phyloP scores from a whole-genome alignment of 2,888 invertebrate genomes.

The Steinernema scapterisci region DNA sequence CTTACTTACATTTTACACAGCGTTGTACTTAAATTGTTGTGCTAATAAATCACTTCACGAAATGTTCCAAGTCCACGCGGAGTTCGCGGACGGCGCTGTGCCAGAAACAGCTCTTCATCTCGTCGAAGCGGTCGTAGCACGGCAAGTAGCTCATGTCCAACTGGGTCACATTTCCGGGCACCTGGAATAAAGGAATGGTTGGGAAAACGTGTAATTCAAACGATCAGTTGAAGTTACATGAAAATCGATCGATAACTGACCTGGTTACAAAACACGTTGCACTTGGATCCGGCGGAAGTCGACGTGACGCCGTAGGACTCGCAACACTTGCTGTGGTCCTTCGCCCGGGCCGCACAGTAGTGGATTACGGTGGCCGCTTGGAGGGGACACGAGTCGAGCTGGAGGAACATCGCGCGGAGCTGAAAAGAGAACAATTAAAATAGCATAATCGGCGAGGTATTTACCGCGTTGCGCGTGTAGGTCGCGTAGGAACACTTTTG shows the following conservation, averaged over 20 bases:
- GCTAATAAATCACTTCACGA: constrained; percentile 34
- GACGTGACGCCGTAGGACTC: background rate
- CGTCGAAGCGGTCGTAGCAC: constrained; percentile 61
- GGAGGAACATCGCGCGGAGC: constrained; percentile 24
- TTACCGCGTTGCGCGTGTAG: constrained; percentile 20
- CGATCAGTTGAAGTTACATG: no score
- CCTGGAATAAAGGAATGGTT: background rate
- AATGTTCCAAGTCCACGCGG: constrained; percentile 48
- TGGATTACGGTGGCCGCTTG: constrained; percentile 28
- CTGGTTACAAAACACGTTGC: constrained; percentile 26
- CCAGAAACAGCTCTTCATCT: constrained; percentile 64
- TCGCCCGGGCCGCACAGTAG: constrained; percentile 18
- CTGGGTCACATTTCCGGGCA: constrained; percentile 38
- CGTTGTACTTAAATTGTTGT: background rate
- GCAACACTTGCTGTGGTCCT: constrained; percentile 20
- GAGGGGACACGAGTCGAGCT: constrained; percentile 17
- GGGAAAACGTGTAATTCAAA: background rate
- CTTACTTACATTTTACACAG: background rate
- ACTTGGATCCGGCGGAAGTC: constrained; percentile 9
- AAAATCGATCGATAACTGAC: background rate
- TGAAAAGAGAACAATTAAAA: background rate
- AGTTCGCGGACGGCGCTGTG: constrained; percentile 38
- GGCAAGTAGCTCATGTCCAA: constrained; percentile 59
- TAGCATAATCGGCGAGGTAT: background rate
- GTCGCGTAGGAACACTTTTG: constrained; percentile 26